Percentiles rank a stretch among this genome's conserved stretches.
Evolutionary conservation across 35 echinoderm and acorn worm species (phyloP).

Genomic region (Acanthaster planci): DNA sequence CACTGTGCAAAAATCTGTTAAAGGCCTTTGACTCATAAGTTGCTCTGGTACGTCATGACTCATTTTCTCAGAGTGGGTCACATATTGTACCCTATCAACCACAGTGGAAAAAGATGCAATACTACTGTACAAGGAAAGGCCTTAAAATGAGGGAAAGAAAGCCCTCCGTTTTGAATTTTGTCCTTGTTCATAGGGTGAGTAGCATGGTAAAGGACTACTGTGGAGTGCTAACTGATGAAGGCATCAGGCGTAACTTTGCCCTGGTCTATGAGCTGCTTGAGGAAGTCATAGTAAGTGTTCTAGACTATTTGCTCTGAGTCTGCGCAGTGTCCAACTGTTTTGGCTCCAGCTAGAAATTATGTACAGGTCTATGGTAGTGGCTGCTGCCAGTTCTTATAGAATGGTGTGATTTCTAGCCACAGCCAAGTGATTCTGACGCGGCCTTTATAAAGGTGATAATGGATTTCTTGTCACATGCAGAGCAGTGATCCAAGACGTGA

Average conservation of each 20-base stretch:
- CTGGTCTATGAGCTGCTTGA: slow-evolving; percentile 87
- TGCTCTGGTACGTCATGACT: not conserved
- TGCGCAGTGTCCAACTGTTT: no score
- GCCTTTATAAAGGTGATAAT: no score
- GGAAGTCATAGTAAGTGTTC: slow-evolving; percentile 87
- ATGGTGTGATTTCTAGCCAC: no score
- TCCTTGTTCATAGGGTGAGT: slow-evolving; percentile 55
- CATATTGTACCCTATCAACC: not conserved
- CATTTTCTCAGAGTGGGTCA: no score
- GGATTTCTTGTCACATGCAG: no score
- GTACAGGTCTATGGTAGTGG: no score
- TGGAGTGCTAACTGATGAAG: slow-evolving; percentile 84
- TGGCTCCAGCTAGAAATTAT: no score
- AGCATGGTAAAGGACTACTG: slow-evolving; percentile 86
- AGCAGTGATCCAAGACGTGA: no score
- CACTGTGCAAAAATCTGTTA: not conserved
- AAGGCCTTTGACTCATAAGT: not conserved
- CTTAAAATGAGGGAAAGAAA: not conserved
- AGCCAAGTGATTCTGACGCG: no score
- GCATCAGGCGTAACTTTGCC: slow-evolving; percentile 71
- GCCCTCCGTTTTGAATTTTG: not conserved
- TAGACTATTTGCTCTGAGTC: not conserved
- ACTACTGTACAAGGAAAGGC: not conserved
- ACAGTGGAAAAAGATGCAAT: not conserved
- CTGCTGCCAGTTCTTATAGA: no score